Evolutionary conservation across 2,113 vertebrate species (phyloP).

Genomic region (Sarotherodon lohbergeri): DNA sequence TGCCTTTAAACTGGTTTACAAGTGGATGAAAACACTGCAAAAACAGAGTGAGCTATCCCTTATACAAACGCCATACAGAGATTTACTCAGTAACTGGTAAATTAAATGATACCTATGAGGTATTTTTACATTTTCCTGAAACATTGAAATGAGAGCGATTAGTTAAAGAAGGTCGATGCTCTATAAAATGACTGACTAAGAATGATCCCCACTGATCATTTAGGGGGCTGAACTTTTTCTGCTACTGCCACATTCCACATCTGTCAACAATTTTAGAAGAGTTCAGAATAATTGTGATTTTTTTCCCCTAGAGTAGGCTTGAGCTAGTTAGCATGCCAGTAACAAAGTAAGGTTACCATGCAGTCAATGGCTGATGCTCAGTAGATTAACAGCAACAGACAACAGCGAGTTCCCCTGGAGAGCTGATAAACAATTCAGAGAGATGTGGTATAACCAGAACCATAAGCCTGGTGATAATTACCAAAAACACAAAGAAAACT

Average conservation of each 20-base stretch:
- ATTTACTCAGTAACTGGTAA: background rate
- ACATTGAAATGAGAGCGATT: background rate
- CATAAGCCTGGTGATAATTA: background rate
- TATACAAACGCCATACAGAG: slow-evolving; percentile 5
- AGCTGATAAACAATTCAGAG: background rate
- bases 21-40: slow-evolving; percentile 1
- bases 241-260: slow-evolving; percentile 40
- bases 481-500: background rate
- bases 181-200: background rate
- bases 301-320: background rate
- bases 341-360: background rate
- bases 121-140: background rate
- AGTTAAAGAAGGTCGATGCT: background rate
- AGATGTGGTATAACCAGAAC: background rate
- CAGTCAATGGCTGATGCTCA: background rate
- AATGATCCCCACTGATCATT: slow-evolving; percentile 19
- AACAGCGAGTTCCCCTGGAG: background rate
- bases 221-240: slow-evolving; percentile 21
- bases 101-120: background rate
- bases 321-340: slow-evolving; percentile 1
- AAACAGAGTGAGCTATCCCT: background rate
- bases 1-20: slow-evolving; percentile 6
- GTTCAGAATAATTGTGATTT: slow-evolving; percentile 20
- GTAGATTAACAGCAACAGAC: slow-evolving; percentile 30
- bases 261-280: slow-evolving; percentile 47